Percentiles rank a stretch among this genome's conserved stretches.
Conservation (phyloP, 2,113 vertebrate species). For the Penelope pileata region DNA sequence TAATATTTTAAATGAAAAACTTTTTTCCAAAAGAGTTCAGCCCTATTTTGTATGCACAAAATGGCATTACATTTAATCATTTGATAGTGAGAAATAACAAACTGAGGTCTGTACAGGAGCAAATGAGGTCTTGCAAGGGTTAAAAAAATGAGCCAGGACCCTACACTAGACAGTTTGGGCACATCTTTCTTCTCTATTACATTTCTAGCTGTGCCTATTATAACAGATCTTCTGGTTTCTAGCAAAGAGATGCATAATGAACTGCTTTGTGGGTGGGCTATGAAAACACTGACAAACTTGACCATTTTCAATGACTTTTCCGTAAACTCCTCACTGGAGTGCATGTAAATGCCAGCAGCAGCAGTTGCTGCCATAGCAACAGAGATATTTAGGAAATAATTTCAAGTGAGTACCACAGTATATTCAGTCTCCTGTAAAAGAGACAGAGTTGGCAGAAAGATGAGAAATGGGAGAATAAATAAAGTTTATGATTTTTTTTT, state of each 20-base stretch:
- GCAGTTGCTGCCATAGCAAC: conserved; percentile 76
- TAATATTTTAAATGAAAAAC: neutral
- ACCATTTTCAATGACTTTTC: conserved; percentile 64
- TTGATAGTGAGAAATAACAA: neutral
- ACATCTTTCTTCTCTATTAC: neutral
- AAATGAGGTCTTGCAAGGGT: neutral
- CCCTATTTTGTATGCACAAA: neutral
- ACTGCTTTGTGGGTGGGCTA: conserved; percentile 38
- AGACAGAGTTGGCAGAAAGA: conserved; percentile 27
- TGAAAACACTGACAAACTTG: conserved; percentile 58
- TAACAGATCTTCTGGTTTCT: conserved; percentile 4
- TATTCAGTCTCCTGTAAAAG: conserved; percentile 40
- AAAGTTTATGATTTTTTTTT: conserved; percentile 10
- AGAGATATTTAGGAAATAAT: conserved; percentile 76
- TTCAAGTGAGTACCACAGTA: conserved; percentile 59
- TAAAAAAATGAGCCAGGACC: neutral
- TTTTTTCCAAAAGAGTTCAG: neutral
- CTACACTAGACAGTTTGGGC: neutral
- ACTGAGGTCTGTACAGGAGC: neutral
- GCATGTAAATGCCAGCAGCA: conserved; percentile 73
- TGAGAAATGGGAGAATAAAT: neutral
- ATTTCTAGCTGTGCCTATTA: neutral
- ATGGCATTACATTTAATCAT: neutral
- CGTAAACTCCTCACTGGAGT: conserved; percentile 59
- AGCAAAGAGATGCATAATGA: conserved; percentile 38